A percentile compares a stretch with the other conserved stretches of the same genome.
phyloP scores from a whole-genome alignment of 2,113 vertebrate species.

The Cyprinus carpio region DNA sequence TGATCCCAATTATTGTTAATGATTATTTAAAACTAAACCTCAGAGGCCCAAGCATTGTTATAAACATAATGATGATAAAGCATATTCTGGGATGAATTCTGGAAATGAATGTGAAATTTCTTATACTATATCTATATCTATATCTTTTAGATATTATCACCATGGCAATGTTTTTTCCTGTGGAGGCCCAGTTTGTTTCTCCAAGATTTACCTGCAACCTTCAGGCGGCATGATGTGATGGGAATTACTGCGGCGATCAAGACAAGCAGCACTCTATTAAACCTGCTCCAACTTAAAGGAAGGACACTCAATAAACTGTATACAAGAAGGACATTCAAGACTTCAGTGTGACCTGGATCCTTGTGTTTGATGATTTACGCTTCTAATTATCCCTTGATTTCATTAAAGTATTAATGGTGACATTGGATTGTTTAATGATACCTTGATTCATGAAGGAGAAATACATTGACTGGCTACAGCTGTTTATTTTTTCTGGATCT shows the following conservation, averaged over 20 bases:
- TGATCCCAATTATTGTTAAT: not conserved
- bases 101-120: not conserved
- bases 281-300: not conserved
- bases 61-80: not conserved
- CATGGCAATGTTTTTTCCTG: not conserved
- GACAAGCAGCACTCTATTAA: not conserved
- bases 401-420: not conserved
- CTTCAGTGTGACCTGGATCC: not conserved
- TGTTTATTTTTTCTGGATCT: not conserved
- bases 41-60: not conserved
- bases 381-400: slow-evolving; percentile 2
- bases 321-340: not conserved
- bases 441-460: not conserved
- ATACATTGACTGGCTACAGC: not conserved
- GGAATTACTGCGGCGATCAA: not conserved
- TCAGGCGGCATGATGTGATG: not conserved
- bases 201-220: slow-evolving; percentile 1
- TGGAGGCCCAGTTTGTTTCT: not conserved
- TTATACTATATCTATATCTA: too few species aligned
- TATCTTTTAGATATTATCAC: not conserved
- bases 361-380: not conserved
- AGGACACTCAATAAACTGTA: not conserved
- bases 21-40: not conserved
- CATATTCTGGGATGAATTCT: not conserved
- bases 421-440: not conserved